These are phyloP conservation scores for Colostygia pectinataria DNA, from an alignment of 2,888 invertebrate species.

Conservation along the genomic window DNA sequence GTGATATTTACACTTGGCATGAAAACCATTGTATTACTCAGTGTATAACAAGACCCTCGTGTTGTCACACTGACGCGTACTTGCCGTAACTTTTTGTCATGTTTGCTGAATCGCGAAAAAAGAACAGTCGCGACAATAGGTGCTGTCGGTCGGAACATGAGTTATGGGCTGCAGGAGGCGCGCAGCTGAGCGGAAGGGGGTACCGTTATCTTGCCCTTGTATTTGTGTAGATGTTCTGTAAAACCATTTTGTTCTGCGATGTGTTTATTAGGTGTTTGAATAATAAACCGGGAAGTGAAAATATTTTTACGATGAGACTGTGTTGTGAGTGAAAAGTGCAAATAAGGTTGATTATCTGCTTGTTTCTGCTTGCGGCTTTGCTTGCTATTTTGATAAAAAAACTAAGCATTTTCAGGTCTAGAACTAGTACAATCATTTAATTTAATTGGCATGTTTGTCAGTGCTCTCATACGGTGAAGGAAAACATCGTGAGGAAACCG, in stretches of 20 bases:
- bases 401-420: no score
- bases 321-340: no score
- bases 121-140: constrained; percentile 58
- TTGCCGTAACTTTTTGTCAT: constrained; percentile 20
- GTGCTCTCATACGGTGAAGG: no score
- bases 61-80: constrained; percentile 9
- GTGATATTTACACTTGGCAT: no score
- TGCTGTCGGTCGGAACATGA: constrained; percentile 58
- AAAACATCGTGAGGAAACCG: no score
- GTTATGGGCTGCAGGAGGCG: constrained; percentile 49
- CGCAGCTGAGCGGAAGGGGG: constrained; percentile 45
- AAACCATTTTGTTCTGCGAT: constrained; percentile 17
- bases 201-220: constrained; percentile 23
- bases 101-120: constrained; percentile 51
- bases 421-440: no score
- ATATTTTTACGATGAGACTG: constrained; percentile 1
- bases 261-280: constrained; percentile 13
- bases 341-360: no score
- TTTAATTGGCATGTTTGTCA: no score
- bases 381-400: no score
- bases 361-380: no score
- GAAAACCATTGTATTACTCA: no score
- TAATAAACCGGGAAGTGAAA: constrained; percentile 6
- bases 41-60: constrained; percentile 1
- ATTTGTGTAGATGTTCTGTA: constrained; percentile 14